A percentile compares a stretch with the other conserved stretches of the same genome.
These are phyloP conservation scores for Trissoscelio sp. DNA, from an alignment of 2,888 invertebrate species.

Conservation along the genomic window DNA sequence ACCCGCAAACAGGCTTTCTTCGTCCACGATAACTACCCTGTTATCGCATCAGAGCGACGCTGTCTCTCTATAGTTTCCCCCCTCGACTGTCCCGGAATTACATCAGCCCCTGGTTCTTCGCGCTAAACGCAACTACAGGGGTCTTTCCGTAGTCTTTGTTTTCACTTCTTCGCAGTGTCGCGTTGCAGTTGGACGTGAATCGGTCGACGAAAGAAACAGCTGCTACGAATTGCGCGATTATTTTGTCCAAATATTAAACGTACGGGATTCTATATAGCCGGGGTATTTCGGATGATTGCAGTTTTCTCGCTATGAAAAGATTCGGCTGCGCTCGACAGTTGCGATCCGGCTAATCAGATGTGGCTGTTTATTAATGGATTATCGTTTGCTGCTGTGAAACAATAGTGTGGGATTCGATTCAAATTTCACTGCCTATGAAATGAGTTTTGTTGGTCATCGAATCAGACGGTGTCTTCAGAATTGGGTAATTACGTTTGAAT, in stretches of 20 bases:
- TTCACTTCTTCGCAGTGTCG: conserved; percentile 83
- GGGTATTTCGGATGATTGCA: neutral
- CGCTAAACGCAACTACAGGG: conserved; percentile 81
- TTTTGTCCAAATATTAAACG: conserved; percentile 23
- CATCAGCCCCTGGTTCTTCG: conserved; percentile 78
- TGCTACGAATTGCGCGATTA: conserved; percentile 54
- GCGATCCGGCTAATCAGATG: conserved; percentile 7
- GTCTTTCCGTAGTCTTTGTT: conserved; percentile 82
- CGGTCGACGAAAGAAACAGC: conserved; percentile 68
- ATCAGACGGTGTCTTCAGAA: neutral
- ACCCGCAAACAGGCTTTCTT: conserved; percentile 66
- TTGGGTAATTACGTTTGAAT: conserved; percentile 24
- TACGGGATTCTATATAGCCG: neutral
- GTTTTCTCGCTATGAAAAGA: neutral
- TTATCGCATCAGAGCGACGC: conserved; percentile 67
- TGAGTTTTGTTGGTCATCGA: conserved; percentile 31
- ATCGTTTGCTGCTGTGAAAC: neutral
- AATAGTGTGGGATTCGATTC: neutral
- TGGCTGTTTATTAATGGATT: conserved; percentile 11
- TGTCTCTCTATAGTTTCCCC: conserved; percentile 73
- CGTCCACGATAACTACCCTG: conserved; percentile 70
- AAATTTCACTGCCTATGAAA: conserved; percentile 13
- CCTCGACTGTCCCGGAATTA: conserved; percentile 73
- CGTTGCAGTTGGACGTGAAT: conserved; percentile 74
- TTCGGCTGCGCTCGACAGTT: neutral